Evolutionary conservation across 2,113 vertebrate species (phyloP).

Genomic region (Peromyscus polionotus): DNA sequence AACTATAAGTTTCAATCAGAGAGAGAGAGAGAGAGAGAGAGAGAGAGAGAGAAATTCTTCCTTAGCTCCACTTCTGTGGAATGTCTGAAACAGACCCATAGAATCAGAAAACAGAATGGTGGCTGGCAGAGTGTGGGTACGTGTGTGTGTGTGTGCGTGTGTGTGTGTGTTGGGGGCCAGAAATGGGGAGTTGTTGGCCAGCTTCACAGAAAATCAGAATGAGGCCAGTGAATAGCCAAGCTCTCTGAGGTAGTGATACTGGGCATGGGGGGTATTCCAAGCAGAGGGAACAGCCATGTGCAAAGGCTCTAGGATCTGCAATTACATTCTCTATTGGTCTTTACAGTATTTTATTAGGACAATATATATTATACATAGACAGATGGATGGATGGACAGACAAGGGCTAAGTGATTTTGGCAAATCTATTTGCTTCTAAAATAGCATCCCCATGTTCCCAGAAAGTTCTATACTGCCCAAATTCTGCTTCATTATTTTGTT

Average conservation of each 20-base stretch:
- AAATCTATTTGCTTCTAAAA: not conserved
- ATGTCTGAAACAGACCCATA: not conserved
- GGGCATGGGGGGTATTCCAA: accelerated
- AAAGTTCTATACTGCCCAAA: not conserved
- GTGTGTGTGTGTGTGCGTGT: too few species aligned
- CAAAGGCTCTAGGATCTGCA: not conserved
- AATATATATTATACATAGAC: not conserved
- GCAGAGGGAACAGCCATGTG: not conserved
- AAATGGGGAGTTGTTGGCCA: not conserved
- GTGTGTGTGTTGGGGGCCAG: not conserved
- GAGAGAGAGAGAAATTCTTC: too few species aligned
- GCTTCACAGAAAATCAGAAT: not conserved
- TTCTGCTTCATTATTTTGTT: not conserved
- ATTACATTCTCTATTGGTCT: not conserved
- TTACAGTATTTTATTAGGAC: not conserved
- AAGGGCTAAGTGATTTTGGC: not conserved
- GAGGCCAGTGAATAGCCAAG: not conserved
- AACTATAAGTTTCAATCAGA: not conserved
- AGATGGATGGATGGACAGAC: not conserved
- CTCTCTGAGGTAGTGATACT: not conserved
- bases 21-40: too few species aligned
- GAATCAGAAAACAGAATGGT: not conserved
- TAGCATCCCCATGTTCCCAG: not conserved
- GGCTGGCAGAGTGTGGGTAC: too few species aligned
- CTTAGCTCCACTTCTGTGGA: not conserved